These are phyloP conservation scores for Saguinus imperator DNA, from an alignment of 2,113 vertebrate species.

Conservation along the genomic window DNA sequence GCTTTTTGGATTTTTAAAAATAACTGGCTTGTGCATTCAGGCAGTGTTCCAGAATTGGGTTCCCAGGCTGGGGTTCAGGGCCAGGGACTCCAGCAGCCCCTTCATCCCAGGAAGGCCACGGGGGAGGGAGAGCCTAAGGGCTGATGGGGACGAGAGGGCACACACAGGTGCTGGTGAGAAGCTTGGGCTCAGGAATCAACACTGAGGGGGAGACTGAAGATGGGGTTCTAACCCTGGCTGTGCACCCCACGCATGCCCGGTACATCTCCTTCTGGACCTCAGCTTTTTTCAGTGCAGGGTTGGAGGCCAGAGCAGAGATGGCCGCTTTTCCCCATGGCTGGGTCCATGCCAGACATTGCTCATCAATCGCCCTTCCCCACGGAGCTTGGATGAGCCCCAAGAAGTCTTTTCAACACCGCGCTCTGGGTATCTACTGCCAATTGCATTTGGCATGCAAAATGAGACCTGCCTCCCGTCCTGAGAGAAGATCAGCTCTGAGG, in stretches of 20 bases:
- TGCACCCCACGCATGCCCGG: background rate
- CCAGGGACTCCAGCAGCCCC: slow-evolving; percentile 19
- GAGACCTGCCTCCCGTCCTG: background rate
- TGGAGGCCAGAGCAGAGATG: background rate
- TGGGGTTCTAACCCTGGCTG: background rate
- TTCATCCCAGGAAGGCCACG: background rate
- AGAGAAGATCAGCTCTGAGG: background rate
- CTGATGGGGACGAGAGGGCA: background rate
- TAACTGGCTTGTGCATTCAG: slow-evolving; percentile 69
- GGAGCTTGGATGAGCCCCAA: background rate
- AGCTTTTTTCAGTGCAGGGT: background rate
- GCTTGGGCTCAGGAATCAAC: background rate
- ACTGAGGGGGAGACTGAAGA: background rate
- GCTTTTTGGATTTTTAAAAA: slow-evolving; percentile 78
- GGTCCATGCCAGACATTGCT: background rate
- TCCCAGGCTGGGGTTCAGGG: slow-evolving; percentile 63
- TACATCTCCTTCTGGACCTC: background rate
- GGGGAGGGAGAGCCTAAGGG: background rate
- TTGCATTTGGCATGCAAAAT: background rate
- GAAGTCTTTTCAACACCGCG: background rate
- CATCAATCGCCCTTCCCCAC: background rate
- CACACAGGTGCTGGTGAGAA: background rate
- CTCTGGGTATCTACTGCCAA: background rate
- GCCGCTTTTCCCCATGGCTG: background rate
- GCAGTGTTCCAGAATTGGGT: slow-evolving; percentile 63